Base-by-base conservation (phyloP, 2,113 vertebrate genomes). In the Cariama cristata region DNA sequence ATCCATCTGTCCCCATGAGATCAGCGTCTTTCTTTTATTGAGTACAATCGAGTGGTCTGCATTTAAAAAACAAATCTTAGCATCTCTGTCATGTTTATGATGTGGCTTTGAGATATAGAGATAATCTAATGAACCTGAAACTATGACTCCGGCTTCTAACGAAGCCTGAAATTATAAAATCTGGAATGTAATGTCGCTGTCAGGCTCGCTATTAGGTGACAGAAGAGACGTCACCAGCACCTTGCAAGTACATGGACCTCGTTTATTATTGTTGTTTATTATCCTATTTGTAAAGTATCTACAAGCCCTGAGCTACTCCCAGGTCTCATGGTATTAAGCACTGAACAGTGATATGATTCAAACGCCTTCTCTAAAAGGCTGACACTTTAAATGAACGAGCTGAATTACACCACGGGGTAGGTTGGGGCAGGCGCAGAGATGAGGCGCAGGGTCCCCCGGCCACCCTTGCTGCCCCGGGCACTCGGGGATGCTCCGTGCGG, bases 391-490 rank as follows among this genome's bases (percentile, higher is more conserved):
- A 38, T 2, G 28, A n/a, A 40, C 0, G 5, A 40, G 35, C 42
- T 6, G 80, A 33, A 18, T 8, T 2, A 14, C 19, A 9, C 23
- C 0, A 0, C 0, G 6, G 32, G 42, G 33, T 0, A 0, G 72
- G 67, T 4, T 45, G 32, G 40, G 64, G 19, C 58, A 12, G 50
- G 32, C 4, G 0, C 18, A 8, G 60, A 55, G 67, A 11, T 17
- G 83, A 52, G 52, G 62, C 1, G 2, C 7, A 0, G 42, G 20
- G 23, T 47, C 3, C 58, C 56, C 27, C 0, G 4, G 45, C 62
- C 4, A 1, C 44, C 53, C n/a, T 3, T 2, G 9, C 38, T 62
- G 7, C 72, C 56, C 49, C 0, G 7, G 33, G 30, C 5, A 1
- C 15, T 2, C 1, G 2, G 27, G 58, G 91, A 60, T 92, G 94